These are phyloP conservation scores for Zophobas atratus DNA, from an alignment of 1,140 invertebrate species.

Conservation along the genomic window DNA sequence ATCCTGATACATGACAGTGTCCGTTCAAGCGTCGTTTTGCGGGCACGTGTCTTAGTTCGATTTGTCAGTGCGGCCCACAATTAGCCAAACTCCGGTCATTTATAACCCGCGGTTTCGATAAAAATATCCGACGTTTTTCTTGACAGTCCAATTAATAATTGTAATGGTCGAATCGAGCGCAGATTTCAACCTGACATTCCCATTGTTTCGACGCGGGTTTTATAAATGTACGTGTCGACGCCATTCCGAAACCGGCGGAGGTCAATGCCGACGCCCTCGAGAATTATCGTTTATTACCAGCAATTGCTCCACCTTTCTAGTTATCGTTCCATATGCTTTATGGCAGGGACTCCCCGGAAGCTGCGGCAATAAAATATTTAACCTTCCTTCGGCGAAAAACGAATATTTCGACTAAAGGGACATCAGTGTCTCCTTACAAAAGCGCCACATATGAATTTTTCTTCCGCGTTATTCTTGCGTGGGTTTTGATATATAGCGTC, in stretches of 20 bases:
- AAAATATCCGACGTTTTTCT: slow-evolving; percentile 31
- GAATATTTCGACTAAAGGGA: not conserved
- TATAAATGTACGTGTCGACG: slow-evolving; percentile 47
- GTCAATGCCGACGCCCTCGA: slow-evolving; percentile 29
- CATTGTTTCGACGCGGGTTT: slow-evolving; percentile 46
- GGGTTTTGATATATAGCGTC: no score
- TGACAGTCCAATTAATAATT: slow-evolving; percentile 46
- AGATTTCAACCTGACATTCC: slow-evolving; percentile 46
- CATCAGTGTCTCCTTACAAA: not conserved
- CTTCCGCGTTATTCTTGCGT: no score
- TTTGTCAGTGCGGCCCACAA: slow-evolving; percentile 6
- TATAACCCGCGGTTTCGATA: slow-evolving; percentile 19
- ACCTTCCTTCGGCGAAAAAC: not conserved
- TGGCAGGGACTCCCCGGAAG: not conserved
- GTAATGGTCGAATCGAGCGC: slow-evolving; percentile 34
- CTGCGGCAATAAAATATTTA: not conserved
- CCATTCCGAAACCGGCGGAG: slow-evolving; percentile 41
- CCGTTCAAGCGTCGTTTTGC: no score
- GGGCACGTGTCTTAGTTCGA: not conserved
- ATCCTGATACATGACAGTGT: no score
- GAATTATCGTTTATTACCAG: slow-evolving; percentile 31
- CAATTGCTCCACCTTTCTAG: slow-evolving; percentile 2
- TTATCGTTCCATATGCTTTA: slow-evolving; percentile 9
- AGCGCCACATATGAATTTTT: not conserved
- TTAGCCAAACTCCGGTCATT: slow-evolving; percentile 34